Percentiles rank a stretch among this genome's conserved stretches.
Conservation (phyloP, 2,113 vertebrate species). For the Xenus cinereus region DNA sequence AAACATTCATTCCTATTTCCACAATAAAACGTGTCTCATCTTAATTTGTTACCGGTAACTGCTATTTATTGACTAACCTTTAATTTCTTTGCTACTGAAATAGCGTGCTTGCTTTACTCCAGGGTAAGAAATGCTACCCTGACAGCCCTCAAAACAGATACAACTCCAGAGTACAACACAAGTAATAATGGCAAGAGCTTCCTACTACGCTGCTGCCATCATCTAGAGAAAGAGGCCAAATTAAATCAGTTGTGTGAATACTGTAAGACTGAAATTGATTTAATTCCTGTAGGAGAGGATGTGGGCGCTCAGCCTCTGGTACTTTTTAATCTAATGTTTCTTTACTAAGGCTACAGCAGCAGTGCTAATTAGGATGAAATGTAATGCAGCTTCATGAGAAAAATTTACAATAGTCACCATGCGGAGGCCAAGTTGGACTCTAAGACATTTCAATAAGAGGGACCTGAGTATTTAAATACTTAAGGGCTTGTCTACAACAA, state of each 20-base stretch:
- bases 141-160: not conserved
- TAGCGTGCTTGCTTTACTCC: not conserved
- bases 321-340: constrained; percentile 2
- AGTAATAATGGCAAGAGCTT: not conserved
- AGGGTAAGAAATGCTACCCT: not conserved
- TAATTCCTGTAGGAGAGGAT: constrained; percentile 30
- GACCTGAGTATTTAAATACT: constrained; percentile 34
- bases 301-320: not conserved
- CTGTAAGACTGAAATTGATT: not conserved
- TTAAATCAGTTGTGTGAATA: constrained; percentile 2
- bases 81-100: not conserved
- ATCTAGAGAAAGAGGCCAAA: not conserved
- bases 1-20: not conserved
- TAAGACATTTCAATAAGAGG: not conserved
- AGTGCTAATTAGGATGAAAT: constrained; percentile 35
- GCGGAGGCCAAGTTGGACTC: not conserved
- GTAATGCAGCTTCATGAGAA: constrained; percentile 17
- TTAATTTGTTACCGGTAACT: constrained; percentile 24
- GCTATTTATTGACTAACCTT: constrained; percentile 8
- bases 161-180: not conserved
- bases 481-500: constrained; percentile 1
- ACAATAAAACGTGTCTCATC: not conserved
- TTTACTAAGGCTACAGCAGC: not conserved
- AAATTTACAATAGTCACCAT: not conserved
- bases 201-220: not conserved